Evolutionary conservation across 2,113 vertebrate species (phyloP), one percentile per base, ranked within the genome.

Genomic region (Psophia crepitans): DNA sequence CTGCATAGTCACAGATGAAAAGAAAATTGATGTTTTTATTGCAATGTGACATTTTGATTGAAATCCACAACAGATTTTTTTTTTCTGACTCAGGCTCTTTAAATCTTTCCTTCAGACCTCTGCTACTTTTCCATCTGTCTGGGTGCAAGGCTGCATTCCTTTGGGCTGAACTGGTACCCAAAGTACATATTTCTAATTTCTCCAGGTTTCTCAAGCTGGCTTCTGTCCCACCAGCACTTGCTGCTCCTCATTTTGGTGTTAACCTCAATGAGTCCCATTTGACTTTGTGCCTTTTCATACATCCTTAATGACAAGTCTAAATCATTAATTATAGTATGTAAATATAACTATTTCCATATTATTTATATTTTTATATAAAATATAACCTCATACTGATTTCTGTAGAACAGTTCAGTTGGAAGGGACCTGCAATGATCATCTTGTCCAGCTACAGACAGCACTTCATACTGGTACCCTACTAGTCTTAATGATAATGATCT

Each of bases 1-100:
- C 46, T 41, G 19, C 51, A 39, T 18, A 71, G 5, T 24, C 76
- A 10, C 54, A 18, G 0, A 8, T 5, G 15, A 9, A 41, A 44
- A 32, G 35, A 6, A 16, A 0, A 8, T 0, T 0, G 54, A 7
- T 17, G 9, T 7, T 26, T 7, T 16, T 33, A 49, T 1, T 33
- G 37, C 81, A 58, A 9, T 3, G 27, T 21, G 16, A 46, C 17
- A 26, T 15, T 77, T 46, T 30, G n/a, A 20, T 1, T 51, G 85
- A 84, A 77, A 69, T 8, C 33, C 46, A 39, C 9, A 15, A 14
- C n/a, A 56, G 12, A 43, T 43, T 28, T 21, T 35, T 21, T 70
- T 75, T n/a, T 26, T 65, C 33, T 30, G 27, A 49, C 51, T 39
- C 46, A 8, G 21, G 9, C 43, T 74, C 68, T 49, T 51, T 27